Evolutionary conservation across 2,888 invertebrate genomes (phyloP).

Genomic region (Drosophila setosimentum): DNA sequence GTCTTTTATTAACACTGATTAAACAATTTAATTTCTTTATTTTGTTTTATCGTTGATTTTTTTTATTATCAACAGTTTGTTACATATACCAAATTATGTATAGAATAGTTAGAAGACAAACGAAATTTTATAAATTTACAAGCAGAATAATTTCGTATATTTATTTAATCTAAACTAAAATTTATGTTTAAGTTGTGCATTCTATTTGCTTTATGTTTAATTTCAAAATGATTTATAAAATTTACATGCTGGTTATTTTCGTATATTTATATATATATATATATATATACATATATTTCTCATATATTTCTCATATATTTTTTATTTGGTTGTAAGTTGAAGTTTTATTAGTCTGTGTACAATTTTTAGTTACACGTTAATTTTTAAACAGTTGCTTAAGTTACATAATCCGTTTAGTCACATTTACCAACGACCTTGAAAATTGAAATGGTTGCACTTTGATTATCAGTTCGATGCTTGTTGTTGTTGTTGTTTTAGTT

Average conservation of each 20-base stretch:
- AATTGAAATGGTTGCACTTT: constrained; percentile 52
- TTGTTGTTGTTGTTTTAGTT: constrained; percentile 2
- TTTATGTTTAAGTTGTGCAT: too few species aligned
- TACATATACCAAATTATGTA: neutral
- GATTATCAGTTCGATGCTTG: constrained; percentile 26
- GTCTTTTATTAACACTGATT: neutral
- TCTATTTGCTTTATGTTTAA: too few species aligned
- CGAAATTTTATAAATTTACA: neutral
- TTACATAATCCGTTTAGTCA: neutral
- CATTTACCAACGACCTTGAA: constrained; percentile 55
- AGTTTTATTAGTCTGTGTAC: neutral
- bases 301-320: too few species aligned
- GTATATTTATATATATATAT: too few species aligned
- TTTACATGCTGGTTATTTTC: neutral
- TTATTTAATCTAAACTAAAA: too few species aligned
- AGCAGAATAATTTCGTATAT: neutral
- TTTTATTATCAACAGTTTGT: too few species aligned
- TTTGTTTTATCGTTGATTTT: neutral
- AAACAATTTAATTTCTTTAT: neutral
- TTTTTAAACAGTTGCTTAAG: neutral
- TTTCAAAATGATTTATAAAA: neutral
- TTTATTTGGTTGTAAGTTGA: neutral
- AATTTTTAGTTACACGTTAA: neutral
- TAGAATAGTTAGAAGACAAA: neutral
- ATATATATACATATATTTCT: too few species aligned